These are phyloP conservation scores for Sarotherodon lohbergeri DNA, from an alignment of 2,113 vertebrate species.

Conservation along the genomic window DNA sequence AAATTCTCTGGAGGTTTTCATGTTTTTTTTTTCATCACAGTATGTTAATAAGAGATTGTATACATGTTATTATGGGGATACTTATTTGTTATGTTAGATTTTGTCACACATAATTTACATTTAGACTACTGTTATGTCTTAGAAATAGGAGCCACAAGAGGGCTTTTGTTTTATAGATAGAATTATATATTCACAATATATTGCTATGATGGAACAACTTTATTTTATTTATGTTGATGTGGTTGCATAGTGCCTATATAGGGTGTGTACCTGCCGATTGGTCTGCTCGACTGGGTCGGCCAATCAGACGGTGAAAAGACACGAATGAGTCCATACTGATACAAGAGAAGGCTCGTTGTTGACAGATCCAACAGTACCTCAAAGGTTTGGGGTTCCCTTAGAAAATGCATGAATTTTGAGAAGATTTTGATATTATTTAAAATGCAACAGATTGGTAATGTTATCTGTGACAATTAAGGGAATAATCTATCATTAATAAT, in stretches of 20 bases:
- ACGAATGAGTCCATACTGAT: neutral
- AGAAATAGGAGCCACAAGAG: constrained; percentile 55
- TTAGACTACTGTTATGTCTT: constrained; percentile 42
- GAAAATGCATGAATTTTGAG: fast-evolving
- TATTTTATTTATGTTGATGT: constrained; percentile 40
- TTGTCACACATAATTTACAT: constrained; percentile 50
- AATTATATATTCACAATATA: constrained; percentile 60
- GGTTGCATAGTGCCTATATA: constrained; percentile 60
- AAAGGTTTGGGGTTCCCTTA: neutral
- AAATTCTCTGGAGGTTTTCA: constrained; percentile 25
- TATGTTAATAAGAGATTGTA: constrained; percentile 54
- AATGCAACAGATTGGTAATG: neutral
- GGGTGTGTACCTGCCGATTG: constrained; percentile 26
- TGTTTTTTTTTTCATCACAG: neutral
- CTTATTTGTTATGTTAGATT: constrained; percentile 44
- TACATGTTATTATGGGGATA: constrained; percentile 37
- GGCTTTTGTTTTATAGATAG: constrained; percentile 60
- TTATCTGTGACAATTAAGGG: neutral
- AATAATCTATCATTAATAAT: neutral
- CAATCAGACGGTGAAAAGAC: constrained; percentile 2
- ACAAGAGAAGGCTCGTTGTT: neutral
- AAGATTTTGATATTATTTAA: neutral
- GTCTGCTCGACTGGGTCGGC: neutral
- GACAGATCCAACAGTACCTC: neutral
- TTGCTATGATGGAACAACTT: constrained; percentile 39